These are phyloP conservation scores for Lethocerus indicus DNA, from an alignment of 1,140 invertebrate species.

Conservation along the genomic window DNA sequence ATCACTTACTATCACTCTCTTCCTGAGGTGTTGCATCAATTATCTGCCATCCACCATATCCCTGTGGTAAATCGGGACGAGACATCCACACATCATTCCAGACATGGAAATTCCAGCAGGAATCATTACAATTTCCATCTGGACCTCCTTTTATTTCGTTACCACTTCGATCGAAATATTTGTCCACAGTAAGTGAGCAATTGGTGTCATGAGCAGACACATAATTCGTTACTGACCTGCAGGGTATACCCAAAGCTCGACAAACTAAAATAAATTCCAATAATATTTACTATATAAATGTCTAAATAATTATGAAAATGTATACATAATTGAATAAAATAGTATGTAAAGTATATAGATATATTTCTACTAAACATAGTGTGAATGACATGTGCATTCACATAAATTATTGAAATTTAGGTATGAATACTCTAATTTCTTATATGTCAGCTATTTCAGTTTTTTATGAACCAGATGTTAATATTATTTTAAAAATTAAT, in stretches of 20 bases:
- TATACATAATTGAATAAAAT: not conserved
- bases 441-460: no score
- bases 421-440: no score
- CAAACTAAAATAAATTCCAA: constrained; percentile 25
- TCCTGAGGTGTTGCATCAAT: constrained; percentile 66
- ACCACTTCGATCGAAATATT: constrained; percentile 40
- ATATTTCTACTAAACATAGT: no score
- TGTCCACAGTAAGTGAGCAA: constrained; percentile 33
- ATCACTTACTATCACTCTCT: constrained; percentile 37
- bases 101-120: constrained; percentile 65
- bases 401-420: no score
- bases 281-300: not conserved
- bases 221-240: constrained; percentile 56
- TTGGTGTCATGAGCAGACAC: constrained; percentile 64
- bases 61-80: constrained; percentile 49
- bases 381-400: no score
- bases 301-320: not conserved
- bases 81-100: constrained; percentile 77
- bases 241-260: constrained; percentile 45
- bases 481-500: no score
- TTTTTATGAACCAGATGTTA: no score
- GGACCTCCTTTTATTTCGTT: constrained; percentile 41
- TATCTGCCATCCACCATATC: constrained; percentile 64
- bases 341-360: no score
- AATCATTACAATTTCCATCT: constrained; percentile 37